phyloP scores from a whole-genome alignment of 2,888 invertebrate species.

The Neria commutata region DNA sequence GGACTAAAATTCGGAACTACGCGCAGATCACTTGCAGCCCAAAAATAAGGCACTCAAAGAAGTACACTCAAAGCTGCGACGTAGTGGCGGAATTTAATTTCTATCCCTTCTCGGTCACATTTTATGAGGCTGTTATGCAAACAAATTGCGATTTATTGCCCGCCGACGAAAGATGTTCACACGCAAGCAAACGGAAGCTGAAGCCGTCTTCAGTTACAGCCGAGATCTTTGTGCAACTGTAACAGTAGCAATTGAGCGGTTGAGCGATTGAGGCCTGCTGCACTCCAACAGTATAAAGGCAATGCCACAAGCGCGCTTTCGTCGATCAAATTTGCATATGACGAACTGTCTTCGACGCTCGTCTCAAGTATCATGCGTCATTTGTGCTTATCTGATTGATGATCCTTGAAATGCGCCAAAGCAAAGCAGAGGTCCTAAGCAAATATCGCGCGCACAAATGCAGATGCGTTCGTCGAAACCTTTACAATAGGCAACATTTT shows the following conservation, averaged over 20 bases:
- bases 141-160: conserved; percentile 29
- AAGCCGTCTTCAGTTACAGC: neutral
- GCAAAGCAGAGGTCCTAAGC: conserved; percentile 41
- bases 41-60: too few relatives aligned
- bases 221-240: neutral
- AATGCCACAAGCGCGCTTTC: conserved; percentile 10
- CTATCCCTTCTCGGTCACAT: neutral
- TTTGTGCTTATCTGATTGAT: conserved; percentile 54
- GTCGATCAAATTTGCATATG: conserved; percentile 47
- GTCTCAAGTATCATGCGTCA: conserved; percentile 29
- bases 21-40: neutral
- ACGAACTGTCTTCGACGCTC: conserved; percentile 29
- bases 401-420: conserved; percentile 38
- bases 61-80: too few relatives aligned
- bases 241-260: conserved; percentile 9
- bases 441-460: too few relatives aligned
- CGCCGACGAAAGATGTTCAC: neutral
- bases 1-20: too few relatives aligned
- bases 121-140: conserved; percentile 16
- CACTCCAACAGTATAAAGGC: too few relatives aligned
- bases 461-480: too few relatives aligned
- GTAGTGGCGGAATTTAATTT: neutral
- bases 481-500: too few relatives aligned
- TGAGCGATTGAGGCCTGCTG: too few relatives aligned
- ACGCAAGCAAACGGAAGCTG: neutral